A percentile compares a stretch with the other conserved stretches of the same genome.
Conservation (phyloP, 2,113 vertebrate species). For the Panthera leo region DNA sequence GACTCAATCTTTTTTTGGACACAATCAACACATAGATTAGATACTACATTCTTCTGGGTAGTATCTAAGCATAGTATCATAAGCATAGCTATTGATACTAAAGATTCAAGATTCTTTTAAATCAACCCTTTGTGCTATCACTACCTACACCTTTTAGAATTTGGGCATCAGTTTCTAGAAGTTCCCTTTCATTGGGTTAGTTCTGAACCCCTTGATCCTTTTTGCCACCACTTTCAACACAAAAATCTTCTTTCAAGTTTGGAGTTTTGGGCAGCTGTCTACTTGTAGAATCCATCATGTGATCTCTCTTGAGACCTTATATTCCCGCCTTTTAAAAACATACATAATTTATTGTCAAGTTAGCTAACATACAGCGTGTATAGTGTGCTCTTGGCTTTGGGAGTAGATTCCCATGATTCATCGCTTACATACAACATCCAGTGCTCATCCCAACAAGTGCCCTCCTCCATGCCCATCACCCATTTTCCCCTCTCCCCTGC, state of each 20-base stretch:
- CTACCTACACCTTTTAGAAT: background rate
- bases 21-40: background rate
- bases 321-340: background rate
- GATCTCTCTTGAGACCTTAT: background rate
- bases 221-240: background rate
- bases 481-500: no score
- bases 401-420: no score
- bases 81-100: no score
- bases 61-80: no score
- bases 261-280: background rate
- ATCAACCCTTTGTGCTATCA: background rate
- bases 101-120: background rate
- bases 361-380: no score
- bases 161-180: background rate
- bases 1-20: background rate
- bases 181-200: background rate
- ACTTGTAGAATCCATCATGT: background rate
- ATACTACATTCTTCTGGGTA: background rate
- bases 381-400: no score
- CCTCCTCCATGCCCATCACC: no score
- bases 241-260: background rate
- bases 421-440: no score
- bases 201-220: background rate
- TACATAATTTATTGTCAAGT: no score
- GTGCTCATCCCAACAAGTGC: no score